phyloP scores from a whole-genome alignment of 1,140 invertebrate genomes.

The Temnothorax longispinosus region DNA sequence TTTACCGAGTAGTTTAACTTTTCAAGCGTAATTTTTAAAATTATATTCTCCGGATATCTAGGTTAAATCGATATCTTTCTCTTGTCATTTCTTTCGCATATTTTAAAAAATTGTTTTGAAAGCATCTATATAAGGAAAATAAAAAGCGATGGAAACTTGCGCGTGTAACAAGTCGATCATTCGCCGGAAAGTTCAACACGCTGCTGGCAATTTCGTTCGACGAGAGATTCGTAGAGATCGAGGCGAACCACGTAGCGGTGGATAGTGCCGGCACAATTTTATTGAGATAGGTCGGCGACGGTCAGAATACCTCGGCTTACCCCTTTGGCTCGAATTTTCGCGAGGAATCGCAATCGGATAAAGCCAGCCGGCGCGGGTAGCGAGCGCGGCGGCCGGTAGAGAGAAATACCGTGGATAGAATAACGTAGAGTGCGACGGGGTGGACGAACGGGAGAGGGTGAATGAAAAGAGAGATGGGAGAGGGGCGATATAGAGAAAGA shows the following conservation, averaged over 20 bases:
- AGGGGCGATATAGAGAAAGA: constrained; percentile 62
- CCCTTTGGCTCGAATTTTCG: constrained; percentile 53
- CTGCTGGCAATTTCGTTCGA: constrained; percentile 15
- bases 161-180: constrained; percentile 20
- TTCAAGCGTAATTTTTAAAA: background rate
- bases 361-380: constrained; percentile 45
- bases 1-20: no score
- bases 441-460: constrained; percentile 28
- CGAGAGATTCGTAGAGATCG: constrained; percentile 50
- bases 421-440: constrained; percentile 66
- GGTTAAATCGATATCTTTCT: background rate
- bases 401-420: constrained; percentile 73
- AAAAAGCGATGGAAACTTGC: background rate
- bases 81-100: background rate
- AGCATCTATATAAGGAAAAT: background rate
- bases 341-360: constrained; percentile 66
- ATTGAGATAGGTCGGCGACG: constrained; percentile 58
- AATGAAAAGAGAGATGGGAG: constrained; percentile 60
- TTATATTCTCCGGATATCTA: background rate
- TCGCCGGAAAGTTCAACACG: background rate
- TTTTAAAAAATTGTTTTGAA: background rate
- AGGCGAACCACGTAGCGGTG: constrained; percentile 47
- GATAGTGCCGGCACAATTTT: constrained; percentile 43
- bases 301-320: constrained; percentile 59
- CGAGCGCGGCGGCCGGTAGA: constrained; percentile 45